Base-by-base conservation (phyloP, 37 sponge, comb jelly and placozoan genomes). In the Diacarnus erythraeanus region DNA sequence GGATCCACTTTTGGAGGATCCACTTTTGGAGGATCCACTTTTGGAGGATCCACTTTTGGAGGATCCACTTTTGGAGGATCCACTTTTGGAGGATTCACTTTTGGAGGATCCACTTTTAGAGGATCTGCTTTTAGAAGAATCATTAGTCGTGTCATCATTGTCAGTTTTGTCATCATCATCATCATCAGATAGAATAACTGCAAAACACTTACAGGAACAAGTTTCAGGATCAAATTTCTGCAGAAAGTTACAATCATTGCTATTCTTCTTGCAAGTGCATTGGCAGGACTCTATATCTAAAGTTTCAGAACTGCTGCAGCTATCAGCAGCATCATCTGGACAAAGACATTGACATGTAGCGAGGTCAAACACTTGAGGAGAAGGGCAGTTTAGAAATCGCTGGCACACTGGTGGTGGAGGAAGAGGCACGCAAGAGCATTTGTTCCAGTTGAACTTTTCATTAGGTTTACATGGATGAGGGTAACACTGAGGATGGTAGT, bases 151-250 rank as follows among this genome's bases (percentile, higher is more conserved):
- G 15, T 64, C 42, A 60, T 54, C 70, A 10, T 72, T 71, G 1
- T 18, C 1, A 2, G 18, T 42, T 22, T 80, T 73, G 64, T 43
- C 60, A 33, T 3, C 41, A n/a, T 65, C 57, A 40, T 56, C 37
- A 2, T 5, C 17, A 12, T 17, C 20, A 43, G 69, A 67, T 1
- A 34, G 30, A 3, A n/a, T 0, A 5, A 27, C 44, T 36, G 23
- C 26, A 10, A 57, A 59, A n/a, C 82, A 82, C 41, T 83, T 37
- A 44, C 84, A 83, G 27, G 61, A 75, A 42, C 83, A 83, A 12
- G 75, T 75, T 9, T 21, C 35, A 15, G 3, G 43, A 42, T 83
- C 54, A 33, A 83, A 83, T n/a, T 10, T 64, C 38, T 74, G 74
- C 20, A 25, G 30, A 26, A 10, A 31, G 74, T 26, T 74, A 25